Conservation (phyloP, 2,797 vertebrate genomes). For the Rallus crepitans region DNA sequence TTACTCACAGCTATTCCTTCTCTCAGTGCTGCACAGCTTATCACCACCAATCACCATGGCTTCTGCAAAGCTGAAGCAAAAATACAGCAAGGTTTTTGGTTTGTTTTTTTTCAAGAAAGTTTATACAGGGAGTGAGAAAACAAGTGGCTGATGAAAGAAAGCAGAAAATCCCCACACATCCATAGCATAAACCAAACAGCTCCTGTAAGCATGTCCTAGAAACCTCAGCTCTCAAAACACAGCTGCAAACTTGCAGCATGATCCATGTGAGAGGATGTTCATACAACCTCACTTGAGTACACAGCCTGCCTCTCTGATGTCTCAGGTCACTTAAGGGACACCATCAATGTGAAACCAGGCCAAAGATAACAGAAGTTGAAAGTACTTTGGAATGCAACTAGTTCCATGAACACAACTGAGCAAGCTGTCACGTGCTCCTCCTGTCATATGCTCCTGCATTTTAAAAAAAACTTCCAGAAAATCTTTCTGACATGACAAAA, state of each 20-base stretch:
- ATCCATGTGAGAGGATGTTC: background rate
- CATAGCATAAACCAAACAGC: background rate
- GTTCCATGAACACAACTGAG: background rate
- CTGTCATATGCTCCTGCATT: background rate
- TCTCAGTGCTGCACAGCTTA: background rate
- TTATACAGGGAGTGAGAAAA: background rate
- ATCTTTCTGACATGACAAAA: background rate
- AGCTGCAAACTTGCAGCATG: background rate
- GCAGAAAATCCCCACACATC: background rate
- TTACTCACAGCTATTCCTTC: background rate
- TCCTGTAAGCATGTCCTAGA: background rate
- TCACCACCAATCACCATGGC: background rate
- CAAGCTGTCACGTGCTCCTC: background rate
- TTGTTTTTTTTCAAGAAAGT: background rate
- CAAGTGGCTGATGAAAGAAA: background rate
- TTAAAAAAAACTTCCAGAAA: background rate
- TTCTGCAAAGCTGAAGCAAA: background rate
- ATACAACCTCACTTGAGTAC: background rate
- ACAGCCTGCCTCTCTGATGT: background rate
- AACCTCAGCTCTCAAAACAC: background rate
- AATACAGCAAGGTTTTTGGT: background rate
- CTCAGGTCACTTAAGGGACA: conserved; percentile 10
- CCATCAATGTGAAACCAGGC: background rate
- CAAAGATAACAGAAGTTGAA: background rate
- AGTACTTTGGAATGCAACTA: background rate